Percentiles rank a stretch among this genome's conserved stretches.
These are phyloP conservation scores for Holothuria scabra DNA, from an alignment of 53 echinoderm and acorn worm species.

Conservation along the genomic window DNA sequence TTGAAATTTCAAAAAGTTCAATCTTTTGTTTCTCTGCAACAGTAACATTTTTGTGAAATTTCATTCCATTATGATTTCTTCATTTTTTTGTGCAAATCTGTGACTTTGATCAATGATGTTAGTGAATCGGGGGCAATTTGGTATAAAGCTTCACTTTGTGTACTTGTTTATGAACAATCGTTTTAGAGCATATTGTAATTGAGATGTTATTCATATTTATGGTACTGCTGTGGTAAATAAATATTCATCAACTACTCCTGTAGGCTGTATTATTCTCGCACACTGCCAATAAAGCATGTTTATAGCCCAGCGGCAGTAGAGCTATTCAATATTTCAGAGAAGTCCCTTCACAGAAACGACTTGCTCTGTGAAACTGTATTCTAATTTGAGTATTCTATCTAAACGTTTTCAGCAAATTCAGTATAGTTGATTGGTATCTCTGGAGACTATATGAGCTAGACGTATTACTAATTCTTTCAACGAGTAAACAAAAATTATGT, in stretches of 20 bases:
- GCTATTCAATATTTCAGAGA: too few species aligned
- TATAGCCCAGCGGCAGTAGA: slow-evolving; percentile 5
- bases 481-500: slow-evolving; percentile 1
- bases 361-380: too few species aligned
- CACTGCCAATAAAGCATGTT: slow-evolving; percentile 20
- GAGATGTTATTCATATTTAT: neutral
- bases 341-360: too few species aligned
- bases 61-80: slow-evolving; percentile 32
- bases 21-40: slow-evolving; percentile 33
- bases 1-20: slow-evolving; percentile 29
- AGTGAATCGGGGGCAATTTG: slow-evolving; percentile 19
- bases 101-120: neutral
- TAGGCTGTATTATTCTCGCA: neutral
- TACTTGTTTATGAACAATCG: neutral
- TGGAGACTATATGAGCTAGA: neutral
- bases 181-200: slow-evolving; percentile 1
- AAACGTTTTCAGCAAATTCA: too few species aligned
- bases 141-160: slow-evolving; percentile 15
- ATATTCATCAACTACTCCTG: slow-evolving; percentile 4
- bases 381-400: neutral
- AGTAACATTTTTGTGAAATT: slow-evolving; percentile 31
- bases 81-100: slow-evolving; percentile 30
- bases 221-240: slow-evolving; percentile 18
- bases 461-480: slow-evolving; percentile 30
- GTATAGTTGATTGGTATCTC: too few species aligned